Evolutionary conservation across 1,140 invertebrate species (phyloP).

Genomic region (Nebria ingens): DNA sequence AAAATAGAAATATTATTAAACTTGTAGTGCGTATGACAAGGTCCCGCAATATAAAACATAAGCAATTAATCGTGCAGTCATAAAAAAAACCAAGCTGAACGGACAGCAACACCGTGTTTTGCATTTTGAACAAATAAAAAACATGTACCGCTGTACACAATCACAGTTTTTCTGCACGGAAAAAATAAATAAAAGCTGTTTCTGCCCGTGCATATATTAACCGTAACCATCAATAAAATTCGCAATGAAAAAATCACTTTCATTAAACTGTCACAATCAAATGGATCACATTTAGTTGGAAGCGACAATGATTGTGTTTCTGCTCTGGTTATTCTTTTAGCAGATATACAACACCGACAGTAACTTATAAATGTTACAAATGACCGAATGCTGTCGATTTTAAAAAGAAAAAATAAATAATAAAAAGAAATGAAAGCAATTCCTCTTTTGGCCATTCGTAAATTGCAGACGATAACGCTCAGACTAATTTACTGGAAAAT

Average conservation of each 20-base stretch:
- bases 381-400: no score
- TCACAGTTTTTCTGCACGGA: not conserved
- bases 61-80: not conserved
- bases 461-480: no score
- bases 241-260: not conserved
- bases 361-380: no score
- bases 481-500: no score
- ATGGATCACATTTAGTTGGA: not conserved
- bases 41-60: not conserved
- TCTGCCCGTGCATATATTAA: not conserved
- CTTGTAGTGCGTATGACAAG: not conserved
- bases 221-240: not conserved
- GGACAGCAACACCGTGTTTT: not conserved
- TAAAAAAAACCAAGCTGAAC: not conserved
- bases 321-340: no score
- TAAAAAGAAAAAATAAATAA: no score
- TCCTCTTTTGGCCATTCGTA: no score
- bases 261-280: not conserved
- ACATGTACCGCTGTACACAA: not conserved
- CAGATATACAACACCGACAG: no score
- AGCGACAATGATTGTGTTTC: no score
- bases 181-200: not conserved
- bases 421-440: no score
- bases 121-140: conserved; percentile 1
- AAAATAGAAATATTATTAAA: conserved; percentile 1